Conservation (phyloP, 2,113 vertebrate genomes). For the Cynocephalus volans region DNA sequence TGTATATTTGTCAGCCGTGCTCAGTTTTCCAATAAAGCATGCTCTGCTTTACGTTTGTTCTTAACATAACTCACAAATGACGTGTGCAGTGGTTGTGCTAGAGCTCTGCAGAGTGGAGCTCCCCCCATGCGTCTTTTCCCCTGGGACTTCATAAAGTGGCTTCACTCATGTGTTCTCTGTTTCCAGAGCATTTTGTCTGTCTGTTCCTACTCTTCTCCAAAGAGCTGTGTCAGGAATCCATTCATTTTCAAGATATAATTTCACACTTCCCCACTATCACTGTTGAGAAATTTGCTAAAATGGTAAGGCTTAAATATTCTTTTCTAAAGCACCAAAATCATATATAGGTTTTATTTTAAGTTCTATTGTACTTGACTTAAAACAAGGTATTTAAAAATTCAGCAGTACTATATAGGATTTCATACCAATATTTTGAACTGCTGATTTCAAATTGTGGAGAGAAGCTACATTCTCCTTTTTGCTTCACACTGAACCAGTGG, state of each 20-base stretch:
- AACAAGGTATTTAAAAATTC: background rate
- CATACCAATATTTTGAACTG: background rate
- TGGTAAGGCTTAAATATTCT: background rate
- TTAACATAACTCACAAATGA: rapidly evolving
- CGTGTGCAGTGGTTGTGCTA: rapidly evolving
- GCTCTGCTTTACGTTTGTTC: no score
- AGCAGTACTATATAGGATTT: background rate
- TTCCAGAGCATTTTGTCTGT: background rate
- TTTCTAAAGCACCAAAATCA: background rate
- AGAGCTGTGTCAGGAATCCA: background rate
- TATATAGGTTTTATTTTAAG: background rate
- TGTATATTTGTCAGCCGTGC: rapidly evolving
- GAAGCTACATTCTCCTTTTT: background rate
- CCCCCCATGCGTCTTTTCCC: background rate
- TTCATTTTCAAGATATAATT: background rate
- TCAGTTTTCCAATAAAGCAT: rapidly evolving
- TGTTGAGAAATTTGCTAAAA: background rate
- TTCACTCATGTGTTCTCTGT: background rate
- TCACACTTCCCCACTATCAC: background rate
- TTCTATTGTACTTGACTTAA: background rate
- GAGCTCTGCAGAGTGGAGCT: no score
- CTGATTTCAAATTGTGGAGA: background rate
- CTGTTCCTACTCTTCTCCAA: background rate
- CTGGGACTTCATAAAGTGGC: background rate
- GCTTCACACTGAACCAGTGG: background rate